Evolutionary conservation across 2,888 invertebrate genomes (phyloP), one percentile per base, ranked within the genome.

Genomic region (Parnassius orleans): DNA sequence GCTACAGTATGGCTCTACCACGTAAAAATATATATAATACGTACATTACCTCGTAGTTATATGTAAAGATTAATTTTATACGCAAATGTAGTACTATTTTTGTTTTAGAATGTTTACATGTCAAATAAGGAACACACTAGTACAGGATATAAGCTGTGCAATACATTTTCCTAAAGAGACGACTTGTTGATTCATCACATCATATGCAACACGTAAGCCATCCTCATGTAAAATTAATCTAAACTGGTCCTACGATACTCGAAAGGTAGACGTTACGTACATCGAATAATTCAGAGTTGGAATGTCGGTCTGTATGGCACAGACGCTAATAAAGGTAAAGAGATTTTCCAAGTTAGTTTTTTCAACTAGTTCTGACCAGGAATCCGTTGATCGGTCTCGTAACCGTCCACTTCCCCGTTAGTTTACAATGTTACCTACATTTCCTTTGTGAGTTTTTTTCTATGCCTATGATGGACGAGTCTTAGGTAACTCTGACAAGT

Each of bases 261-360:
- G 14, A 48, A 48, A 48, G 48, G 48, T 48, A 52, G 41, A 12
- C 15, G 46, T 63, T 63, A 63, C 58, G 62, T 58, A 47, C 15
- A 33, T 12, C 48, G 65, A 65, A 64, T 66, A 58, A 59, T 63
- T 65, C 55, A 63, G 24, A 43, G 11, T 15, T 7, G 63, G 66
- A 66, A 66, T 66, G 67, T 68, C 65, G 68, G 65, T 64, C 60
- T 63, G 64, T 67, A 67, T 66, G 67, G 62, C 62, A 63, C 59
- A 59, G 54, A 53, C 54, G 58, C 63, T 62, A 64, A 65, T 65
- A 53, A 68, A 60, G 65, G 68, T 53, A 60, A 57, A 56, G 44
- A 67, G 66, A 68, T 70, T 68, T 70, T 66, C 67, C 68, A 67
- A 55, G 55, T 57, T 51, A 50, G 57, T 65, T 70, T 70, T 70